Conservation (phyloP, 2,888 invertebrate species). For the Synanthedon formicaeformis region DNA sequence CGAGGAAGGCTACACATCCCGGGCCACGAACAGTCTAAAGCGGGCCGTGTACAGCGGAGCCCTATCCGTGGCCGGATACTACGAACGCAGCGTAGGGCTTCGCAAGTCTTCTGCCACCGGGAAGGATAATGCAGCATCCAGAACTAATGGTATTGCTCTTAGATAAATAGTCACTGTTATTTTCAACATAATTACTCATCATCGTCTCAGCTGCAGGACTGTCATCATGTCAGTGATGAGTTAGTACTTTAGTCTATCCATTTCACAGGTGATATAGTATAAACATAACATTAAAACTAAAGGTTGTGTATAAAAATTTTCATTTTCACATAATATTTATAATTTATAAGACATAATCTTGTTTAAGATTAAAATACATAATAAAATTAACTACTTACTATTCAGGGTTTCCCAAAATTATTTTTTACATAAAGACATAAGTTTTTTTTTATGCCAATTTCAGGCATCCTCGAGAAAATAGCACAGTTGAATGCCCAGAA, state of each 20-base stretch:
- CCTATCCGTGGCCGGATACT: conserved; percentile 85
- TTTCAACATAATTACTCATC: too few species aligned
- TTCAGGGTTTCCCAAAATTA: background rate
- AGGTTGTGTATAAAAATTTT: too few species aligned
- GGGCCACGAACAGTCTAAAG: conserved; percentile 83
- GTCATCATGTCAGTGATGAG: too few species aligned
- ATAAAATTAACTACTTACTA: too few species aligned
- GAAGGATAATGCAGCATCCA: conserved; percentile 84
- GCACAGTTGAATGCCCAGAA: conserved; percentile 58
- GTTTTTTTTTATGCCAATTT: background rate
- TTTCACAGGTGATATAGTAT: too few species aligned
- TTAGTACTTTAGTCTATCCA: too few species aligned
- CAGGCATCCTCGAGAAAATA: conserved; percentile 61
- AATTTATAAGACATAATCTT: too few species aligned
- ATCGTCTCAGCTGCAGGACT: too few species aligned
- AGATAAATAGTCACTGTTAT: too few species aligned
- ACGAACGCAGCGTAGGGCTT: conserved; percentile 83
- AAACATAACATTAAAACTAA: too few species aligned
- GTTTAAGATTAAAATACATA: too few species aligned
- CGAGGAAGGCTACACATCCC: conserved; percentile 78
- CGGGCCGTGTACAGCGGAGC: conserved; percentile 88
- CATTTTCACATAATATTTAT: too few species aligned
- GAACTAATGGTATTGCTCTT: conserved; percentile 50
- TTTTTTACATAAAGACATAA: background rate
- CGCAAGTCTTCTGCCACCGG: conserved; percentile 82